phyloP scores from a whole-genome alignment of 1,140 invertebrate genomes.

The Aphelinus certus region DNA sequence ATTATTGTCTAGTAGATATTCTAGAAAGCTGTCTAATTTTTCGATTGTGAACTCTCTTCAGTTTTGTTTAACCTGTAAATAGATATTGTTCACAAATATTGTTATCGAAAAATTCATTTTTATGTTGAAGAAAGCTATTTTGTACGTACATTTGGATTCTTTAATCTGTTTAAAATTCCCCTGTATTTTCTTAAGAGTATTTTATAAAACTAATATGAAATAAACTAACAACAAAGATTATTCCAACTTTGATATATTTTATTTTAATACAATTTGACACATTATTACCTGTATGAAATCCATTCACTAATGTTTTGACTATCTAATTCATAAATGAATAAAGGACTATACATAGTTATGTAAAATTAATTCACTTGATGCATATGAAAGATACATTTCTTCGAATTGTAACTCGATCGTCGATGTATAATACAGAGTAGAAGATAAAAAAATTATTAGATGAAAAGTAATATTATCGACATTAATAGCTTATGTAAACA shows the following conservation, averaged over 20 bases:
- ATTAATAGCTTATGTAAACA: slow-evolving; percentile 26
- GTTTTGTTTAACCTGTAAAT: slow-evolving; percentile 35
- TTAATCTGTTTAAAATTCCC: slow-evolving; percentile 31
- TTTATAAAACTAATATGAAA: slow-evolving; percentile 42
- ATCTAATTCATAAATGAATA: slow-evolving; percentile 21
- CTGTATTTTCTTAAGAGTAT: slow-evolving; percentile 42
- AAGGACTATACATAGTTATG: slow-evolving; percentile 14
- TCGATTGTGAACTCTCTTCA: slow-evolving; percentile 17
- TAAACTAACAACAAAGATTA: slow-evolving; percentile 35
- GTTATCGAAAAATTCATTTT: slow-evolving; percentile 33
- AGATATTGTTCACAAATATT: slow-evolving; percentile 31
- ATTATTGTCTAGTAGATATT: slow-evolving; percentile 13
- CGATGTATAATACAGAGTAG: slow-evolving; percentile 10
- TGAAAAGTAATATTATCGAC: slow-evolving; percentile 8
- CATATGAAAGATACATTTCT: slow-evolving; percentile 20
- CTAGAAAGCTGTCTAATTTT: slow-evolving; percentile 15
- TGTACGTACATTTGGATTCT: slow-evolving; percentile 36
- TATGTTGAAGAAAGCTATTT: slow-evolving; percentile 31
- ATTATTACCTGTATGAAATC: slow-evolving; percentile 33
- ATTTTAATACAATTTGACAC: slow-evolving; percentile 39
- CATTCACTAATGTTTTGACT: background rate
- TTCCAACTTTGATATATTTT: slow-evolving; percentile 36
- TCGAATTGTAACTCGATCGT: slow-evolving; percentile 14
- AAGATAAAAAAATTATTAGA: slow-evolving; percentile 6
- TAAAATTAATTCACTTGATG: slow-evolving; percentile 28